These are phyloP conservation scores for Argopecten irradians DNA, from an alignment of 1,140 invertebrate genomes.

Conservation along the genomic window DNA sequence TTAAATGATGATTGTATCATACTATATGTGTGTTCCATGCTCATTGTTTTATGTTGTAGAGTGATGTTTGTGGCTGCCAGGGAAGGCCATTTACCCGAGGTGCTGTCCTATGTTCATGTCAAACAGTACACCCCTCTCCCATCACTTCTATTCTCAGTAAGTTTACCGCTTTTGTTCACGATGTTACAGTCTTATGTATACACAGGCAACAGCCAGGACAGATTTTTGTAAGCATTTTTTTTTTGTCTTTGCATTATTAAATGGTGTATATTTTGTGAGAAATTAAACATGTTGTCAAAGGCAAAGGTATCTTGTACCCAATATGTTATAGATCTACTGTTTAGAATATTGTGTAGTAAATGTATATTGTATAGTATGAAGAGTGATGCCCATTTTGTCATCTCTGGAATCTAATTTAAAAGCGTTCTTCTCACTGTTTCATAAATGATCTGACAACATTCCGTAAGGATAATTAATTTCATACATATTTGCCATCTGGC, in stretches of 20 bases:
- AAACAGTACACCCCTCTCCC: conserved; percentile 92
- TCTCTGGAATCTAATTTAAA: too few relatives aligned
- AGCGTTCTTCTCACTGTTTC: too few relatives aligned
- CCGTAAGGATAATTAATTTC: too few relatives aligned
- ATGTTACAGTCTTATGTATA: conserved; percentile 26
- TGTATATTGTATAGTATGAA: too few relatives aligned
- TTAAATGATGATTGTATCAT: too few relatives aligned
- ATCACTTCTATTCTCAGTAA: conserved; percentile 93
- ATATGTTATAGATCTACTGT: too few relatives aligned
- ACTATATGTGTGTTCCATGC: too few relatives aligned
- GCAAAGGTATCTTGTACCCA: too few relatives aligned
- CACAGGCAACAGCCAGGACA: not conserved
- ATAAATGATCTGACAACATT: too few relatives aligned
- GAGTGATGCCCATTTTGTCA: too few relatives aligned
- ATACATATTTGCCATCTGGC: too few relatives aligned
- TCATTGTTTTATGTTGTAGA: conserved; percentile 44
- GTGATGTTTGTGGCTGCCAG: conserved; percentile 90
- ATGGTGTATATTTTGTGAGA: not conserved
- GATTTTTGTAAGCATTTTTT: not conserved
- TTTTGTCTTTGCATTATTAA: not conserved
- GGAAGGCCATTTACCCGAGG: conserved; percentile 91
- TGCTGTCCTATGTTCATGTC: conserved; percentile 92
- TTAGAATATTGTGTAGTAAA: too few relatives aligned
- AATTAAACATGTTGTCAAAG: not conserved
- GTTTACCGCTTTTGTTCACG: conserved; percentile 64